Conservation (phyloP, 2,888 invertebrate species). For the Cerastis leucographa region DNA sequence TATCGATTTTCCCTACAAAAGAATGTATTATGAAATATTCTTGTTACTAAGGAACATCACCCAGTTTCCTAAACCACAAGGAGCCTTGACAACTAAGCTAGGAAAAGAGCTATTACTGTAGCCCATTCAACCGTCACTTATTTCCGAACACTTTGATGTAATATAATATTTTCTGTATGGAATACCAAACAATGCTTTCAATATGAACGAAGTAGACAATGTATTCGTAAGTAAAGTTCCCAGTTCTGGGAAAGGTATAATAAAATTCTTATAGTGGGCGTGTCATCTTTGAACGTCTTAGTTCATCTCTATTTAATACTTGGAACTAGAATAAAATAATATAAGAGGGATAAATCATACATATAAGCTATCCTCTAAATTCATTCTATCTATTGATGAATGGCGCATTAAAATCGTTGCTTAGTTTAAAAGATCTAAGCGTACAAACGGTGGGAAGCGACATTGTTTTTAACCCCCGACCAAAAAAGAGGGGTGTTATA, state of each 20-base stretch:
- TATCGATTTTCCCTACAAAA: conserved; percentile 12
- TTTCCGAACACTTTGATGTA: conserved; percentile 23
- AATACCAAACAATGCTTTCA: conserved; percentile 31
- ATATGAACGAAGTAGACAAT: not conserved
- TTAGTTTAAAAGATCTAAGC: too few relatives aligned
- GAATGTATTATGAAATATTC: not conserved
- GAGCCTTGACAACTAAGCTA: conserved; percentile 12
- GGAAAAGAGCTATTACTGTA: not conserved
- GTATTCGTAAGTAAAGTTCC: not conserved
- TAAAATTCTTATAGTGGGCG: too few relatives aligned
- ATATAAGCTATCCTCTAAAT: too few relatives aligned
- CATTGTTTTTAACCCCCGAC: too few relatives aligned
- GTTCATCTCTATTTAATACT: not conserved
- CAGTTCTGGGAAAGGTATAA: not conserved
- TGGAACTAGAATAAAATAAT: not conserved
- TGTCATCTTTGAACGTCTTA: not conserved
- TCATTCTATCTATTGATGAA: too few relatives aligned
- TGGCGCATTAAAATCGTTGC: too few relatives aligned
- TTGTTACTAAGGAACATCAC: not conserved
- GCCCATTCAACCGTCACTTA: conserved; percentile 3
- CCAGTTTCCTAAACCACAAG: not conserved
- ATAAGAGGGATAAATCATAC: too few relatives aligned
- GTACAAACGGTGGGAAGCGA: too few relatives aligned
- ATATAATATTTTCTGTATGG: conserved; percentile 27
- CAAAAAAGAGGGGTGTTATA: too few relatives aligned